phyloP scores from a whole-genome alignment of 2,113 vertebrate species.

The Calypte anna region DNA sequence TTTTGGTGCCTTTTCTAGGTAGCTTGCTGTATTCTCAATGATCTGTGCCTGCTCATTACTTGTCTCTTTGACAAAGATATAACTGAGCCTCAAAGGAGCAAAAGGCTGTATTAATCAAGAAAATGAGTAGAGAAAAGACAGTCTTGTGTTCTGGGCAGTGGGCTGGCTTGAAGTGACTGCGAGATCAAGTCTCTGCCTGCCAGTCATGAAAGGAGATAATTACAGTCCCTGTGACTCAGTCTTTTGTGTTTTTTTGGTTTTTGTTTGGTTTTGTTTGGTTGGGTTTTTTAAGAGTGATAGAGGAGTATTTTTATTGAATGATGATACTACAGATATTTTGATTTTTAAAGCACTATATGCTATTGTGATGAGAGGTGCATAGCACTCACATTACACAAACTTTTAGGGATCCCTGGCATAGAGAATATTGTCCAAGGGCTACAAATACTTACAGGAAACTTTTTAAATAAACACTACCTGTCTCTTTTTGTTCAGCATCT shows the following conservation, averaged over 20 bases:
- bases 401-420: background rate
- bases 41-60: background rate
- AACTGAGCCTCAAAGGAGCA: background rate
- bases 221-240: background rate
- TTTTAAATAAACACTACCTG: background rate
- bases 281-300: background rate
- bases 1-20: background rate
- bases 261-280: background rate
- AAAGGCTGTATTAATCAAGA: background rate
- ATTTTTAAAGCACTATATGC: conserved; percentile 1
- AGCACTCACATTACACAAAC: background rate
- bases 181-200: background rate
- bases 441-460: background rate
- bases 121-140: background rate
- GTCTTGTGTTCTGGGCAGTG: background rate
- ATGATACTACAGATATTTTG: background rate
- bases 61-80: background rate
- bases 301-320: background rate
- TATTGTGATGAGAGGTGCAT: background rate
- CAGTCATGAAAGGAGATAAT: background rate
- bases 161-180: background rate
- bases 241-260: background rate
- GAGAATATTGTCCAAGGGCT: background rate
- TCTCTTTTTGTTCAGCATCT: background rate
- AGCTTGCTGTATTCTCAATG: background rate